phyloP scores from a whole-genome alignment of 2,113 vertebrate species.

The Ia io region DNA sequence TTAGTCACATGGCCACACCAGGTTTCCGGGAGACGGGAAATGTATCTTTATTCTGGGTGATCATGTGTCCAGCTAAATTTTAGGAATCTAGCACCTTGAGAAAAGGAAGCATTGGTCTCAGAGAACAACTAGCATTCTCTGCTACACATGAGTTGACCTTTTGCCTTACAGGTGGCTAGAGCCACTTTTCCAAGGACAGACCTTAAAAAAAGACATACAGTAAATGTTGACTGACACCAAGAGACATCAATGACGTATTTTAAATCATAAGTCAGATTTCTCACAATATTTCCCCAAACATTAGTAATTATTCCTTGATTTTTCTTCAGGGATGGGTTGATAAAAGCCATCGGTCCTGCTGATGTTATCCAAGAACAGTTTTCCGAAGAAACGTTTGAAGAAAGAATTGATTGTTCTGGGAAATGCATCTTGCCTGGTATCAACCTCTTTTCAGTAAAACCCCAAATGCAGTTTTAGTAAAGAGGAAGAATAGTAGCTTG shows the following conservation, averaged over 20 bases:
- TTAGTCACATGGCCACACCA: background rate
- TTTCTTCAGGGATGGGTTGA: constrained; percentile 88
- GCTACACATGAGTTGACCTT: background rate
- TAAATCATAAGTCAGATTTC: constrained; percentile 32
- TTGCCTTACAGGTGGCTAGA: background rate
- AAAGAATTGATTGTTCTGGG: constrained; percentile 91
- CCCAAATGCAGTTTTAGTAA: background rate
- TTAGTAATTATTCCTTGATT: constrained; percentile 25
- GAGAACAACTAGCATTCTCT: background rate
- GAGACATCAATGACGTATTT: background rate
- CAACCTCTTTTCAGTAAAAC: constrained; percentile 34
- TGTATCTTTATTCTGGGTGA: background rate
- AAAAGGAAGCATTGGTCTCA: background rate
- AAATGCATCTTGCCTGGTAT: constrained; percentile 95
- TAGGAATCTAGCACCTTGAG: background rate
- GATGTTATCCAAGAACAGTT: constrained; percentile 85
- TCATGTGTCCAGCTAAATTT: background rate
- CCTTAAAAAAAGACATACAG: background rate
- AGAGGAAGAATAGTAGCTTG: background rate
- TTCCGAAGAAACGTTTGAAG: constrained; percentile 86
- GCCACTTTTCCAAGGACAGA: background rate
- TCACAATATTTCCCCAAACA: background rate
- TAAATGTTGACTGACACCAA: background rate
- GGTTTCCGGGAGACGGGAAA: background rate
- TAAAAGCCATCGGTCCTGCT: constrained; percentile 90